Evolutionary conservation across 2,797 vertebrate genomes (phyloP), one percentile per base, ranked within the genome.

Genomic region (Sebastes glaucus): DNA sequence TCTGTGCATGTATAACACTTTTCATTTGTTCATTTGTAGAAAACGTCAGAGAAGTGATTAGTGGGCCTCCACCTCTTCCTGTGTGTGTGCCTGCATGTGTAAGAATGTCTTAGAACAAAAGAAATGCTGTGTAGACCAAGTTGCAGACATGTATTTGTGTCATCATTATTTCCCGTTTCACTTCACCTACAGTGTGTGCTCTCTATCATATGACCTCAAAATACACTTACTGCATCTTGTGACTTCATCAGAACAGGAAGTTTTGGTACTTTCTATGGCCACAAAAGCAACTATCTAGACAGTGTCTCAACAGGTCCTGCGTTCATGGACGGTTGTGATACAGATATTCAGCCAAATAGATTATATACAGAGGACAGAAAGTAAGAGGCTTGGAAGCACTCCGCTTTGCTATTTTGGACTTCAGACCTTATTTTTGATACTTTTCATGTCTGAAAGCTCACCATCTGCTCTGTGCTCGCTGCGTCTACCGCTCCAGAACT

Each of bases 381-480:
- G 9, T 33, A 33, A 64, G 33, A 72, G 25, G 55, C 69, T 61
- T 70, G 71, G 57, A 80, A 64, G 22, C 20, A 64, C 38, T 75
- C 60, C 6, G 57, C 9, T 11, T 11, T 11, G 20, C 62, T 68
- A 78, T 80, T 80, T 78, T 78, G 22, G 73, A 68, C 66, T 49
- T 67, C n/a, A 77, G 23, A 59, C 16, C 20, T 28, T 63, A 71
- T 23, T 62, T 68, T 28, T 70, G 38, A 16, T 7, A 5, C 52
- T 76, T 72, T 56, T 71, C n/a, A 64, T 59, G 49, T 72, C 42
- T 67, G 52, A 79, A 42, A 35, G 33, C 56, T 83, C 42, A 32
- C 73, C 60, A 76, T 85, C 76, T 82, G 70, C 65, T 83, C 55
- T 42, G 52, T 63, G 27, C 65, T 52, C 27, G 33, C 28, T 73